Base-by-base conservation (phyloP, 2,113 vertebrate genomes). In the Calcarius ornatus region DNA sequence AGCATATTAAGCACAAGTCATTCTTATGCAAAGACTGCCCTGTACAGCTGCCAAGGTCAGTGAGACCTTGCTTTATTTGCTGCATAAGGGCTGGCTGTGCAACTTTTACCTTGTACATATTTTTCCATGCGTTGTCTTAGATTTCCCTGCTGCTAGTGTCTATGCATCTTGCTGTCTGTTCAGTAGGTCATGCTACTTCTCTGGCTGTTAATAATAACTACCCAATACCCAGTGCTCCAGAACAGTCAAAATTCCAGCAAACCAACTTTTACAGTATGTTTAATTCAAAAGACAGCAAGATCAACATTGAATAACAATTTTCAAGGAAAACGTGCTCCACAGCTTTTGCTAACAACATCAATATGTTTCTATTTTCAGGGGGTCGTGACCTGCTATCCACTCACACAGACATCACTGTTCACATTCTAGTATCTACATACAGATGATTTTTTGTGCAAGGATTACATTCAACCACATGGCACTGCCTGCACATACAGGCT, bases 1-100 rank as follows among this genome's bases (percentile, higher is more conserved):
- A 86, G 92, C 66, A 95, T 94, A 95, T 88, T 86, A 96, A 91
- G 56, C 89, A 96, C 87, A 89, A 88, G 94, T 91, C 91, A 90
- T 96, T 96, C 93, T 91, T 92, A 90, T 86, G 97, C 91, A 97
- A 97, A 96, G 71, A 72, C 80, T 84, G 93, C 91, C 93, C 96
- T 93, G 95, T 92, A 68, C 87, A 72, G 79, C 94, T 93, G 93
- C 84, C 94, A 97, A 95, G 87, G 93, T 97, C 95, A 97, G 86
- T 12, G 33, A 97, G 96, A 95, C 96, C 94, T 97, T 96, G 91
- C 65, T 92, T 96, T 83, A 88, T 94, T 90, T 81, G 66, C 86
- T 96, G 31, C 94, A 97, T 88, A 95, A 97, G 87, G 80, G 64
- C 78, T 94, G 93, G 60, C 40, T 85, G 83, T 9, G 45, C 90